These are phyloP conservation scores for Eublepharis macularius DNA, from an alignment of 2,113 vertebrate species.

Conservation along the genomic window DNA sequence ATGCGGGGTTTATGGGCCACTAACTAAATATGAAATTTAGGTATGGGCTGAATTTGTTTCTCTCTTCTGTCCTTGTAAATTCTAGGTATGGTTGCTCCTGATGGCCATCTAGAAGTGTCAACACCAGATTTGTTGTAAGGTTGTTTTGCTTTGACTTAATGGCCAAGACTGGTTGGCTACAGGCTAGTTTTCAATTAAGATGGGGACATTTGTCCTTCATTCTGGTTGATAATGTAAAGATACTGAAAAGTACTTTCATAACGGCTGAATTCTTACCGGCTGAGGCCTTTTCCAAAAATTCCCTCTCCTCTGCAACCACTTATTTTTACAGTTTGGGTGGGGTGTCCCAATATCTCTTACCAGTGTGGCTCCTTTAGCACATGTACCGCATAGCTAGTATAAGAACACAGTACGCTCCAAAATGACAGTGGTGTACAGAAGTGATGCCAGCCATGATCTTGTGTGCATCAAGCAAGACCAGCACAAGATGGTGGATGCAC, in stretches of 20 bases:
- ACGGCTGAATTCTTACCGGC: neutral
- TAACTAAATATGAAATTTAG: slow-evolving; percentile 72
- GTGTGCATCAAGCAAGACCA: neutral
- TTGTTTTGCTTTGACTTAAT: slow-evolving; percentile 46
- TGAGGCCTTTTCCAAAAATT: neutral
- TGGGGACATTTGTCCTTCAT: slow-evolving; percentile 10
- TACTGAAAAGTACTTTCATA: slow-evolving; percentile 6
- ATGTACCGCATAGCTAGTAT: neutral
- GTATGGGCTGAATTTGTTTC: slow-evolving; percentile 35
- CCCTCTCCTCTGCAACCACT: neutral
- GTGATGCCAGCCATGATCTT: neutral
- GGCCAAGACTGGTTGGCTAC: slow-evolving; percentile 48
- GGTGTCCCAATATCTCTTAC: neutral
- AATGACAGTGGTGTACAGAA: neutral
- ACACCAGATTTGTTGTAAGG: slow-evolving; percentile 8
- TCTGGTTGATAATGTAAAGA: slow-evolving; percentile 19
- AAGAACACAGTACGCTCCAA: neutral
- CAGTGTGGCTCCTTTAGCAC: neutral
- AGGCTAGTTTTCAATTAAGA: slow-evolving; percentile 43
- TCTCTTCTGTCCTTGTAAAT: slow-evolving; percentile 45
- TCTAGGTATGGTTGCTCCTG: slow-evolving; percentile 10
- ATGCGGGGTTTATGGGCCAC: slow-evolving; percentile 49
- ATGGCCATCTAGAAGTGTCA: neutral
- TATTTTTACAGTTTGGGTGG: neutral
- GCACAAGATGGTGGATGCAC: neutral